Base-by-base conservation (phyloP, 2,797 vertebrate genomes). In the Uromys caudimaculatus region DNA sequence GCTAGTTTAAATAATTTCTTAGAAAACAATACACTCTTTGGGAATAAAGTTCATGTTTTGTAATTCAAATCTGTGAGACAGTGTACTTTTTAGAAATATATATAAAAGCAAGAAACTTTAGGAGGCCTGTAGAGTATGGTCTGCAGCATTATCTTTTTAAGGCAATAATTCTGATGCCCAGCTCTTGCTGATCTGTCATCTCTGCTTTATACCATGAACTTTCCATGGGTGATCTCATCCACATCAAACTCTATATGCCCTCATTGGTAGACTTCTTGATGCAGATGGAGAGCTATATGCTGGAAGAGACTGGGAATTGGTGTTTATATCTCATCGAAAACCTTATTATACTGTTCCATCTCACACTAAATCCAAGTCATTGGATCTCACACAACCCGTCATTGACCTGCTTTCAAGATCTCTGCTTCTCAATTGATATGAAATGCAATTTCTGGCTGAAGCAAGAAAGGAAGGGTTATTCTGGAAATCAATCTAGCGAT, bases 41-140 rank as follows among this genome's bases (percentile, higher is more conserved):
- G 32, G 29, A 95, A 54, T 94, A 87, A 90, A 89, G 38, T 83
- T 96, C 35, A 62, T 38, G 78, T 95, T 92, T 89, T 89, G 14
- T 58, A 87, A 91, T 73, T 79, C 62, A 64, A 89, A 6, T 75
- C 69, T 58, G 3, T 50, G 32, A 95, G 54, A 50, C 13, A 87
- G 47, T 54, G 44, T 83, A 75, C 13, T 64, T 91, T 91, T 89
- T 38, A 88, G 87, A 94, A 92, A 73, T 24, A n/a, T 19, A 52
- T 17, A 29, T 78, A 89, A 84, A 88, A 62, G 8, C 17, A 81
- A 41, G 52, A 58, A 56, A 14, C 3, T 32, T 82, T 32, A 64
- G 62, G 11, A 56, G 4, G 2, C 16, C 75, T 69, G 47, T 60
- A 1, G 85, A 62, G 67, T 47, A 69, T n/a, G 2, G 4, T 13